phyloP scores from a whole-genome alignment of 1,140 invertebrate species.

The Choristoneura fumiferana region DNA sequence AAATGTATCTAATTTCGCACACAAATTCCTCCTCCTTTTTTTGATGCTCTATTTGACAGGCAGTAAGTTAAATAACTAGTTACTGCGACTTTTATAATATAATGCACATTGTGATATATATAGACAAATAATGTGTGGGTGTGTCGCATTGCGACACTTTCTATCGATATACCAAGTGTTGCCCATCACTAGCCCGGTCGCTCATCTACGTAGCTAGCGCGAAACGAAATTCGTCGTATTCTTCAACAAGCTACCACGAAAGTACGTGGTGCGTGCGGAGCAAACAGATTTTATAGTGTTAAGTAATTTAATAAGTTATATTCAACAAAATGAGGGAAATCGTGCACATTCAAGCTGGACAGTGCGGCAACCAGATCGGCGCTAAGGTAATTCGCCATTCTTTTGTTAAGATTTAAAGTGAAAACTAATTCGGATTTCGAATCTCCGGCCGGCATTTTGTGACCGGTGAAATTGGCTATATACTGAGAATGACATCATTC shows the following conservation, averaged over 20 bases:
- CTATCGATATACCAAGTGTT: constrained; percentile 47
- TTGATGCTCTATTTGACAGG: too few relatives aligned
- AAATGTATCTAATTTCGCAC: too few relatives aligned
- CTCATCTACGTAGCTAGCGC: constrained; percentile 44
- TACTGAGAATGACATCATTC: constrained; percentile 15
- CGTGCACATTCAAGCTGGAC: constrained; percentile 92
- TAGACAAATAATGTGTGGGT: background rate
- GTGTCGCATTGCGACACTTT: constrained; percentile 69
- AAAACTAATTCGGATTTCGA: constrained; percentile 35
- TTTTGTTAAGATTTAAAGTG: constrained; percentile 43
- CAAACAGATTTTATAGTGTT: constrained; percentile 64
- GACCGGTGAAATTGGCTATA: constrained; percentile 28
- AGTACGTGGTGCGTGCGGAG: constrained; percentile 74
- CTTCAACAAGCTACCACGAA: constrained; percentile 71
- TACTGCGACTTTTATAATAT: too few relatives aligned
- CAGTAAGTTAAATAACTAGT: too few relatives aligned
- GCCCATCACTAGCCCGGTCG: constrained; percentile 45
- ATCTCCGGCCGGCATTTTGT: constrained; percentile 72
- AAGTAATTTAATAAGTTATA: constrained; percentile 74
- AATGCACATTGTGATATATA: too few relatives aligned
- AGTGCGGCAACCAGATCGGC: constrained; percentile 92
- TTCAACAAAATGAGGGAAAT: constrained; percentile 92
- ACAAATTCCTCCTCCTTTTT: too few relatives aligned
- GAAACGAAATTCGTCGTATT: constrained; percentile 51
- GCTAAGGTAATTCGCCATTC: constrained; percentile 83